Base-by-base conservation (phyloP, 2,888 invertebrate species). In the Agrotis puta region DNA sequence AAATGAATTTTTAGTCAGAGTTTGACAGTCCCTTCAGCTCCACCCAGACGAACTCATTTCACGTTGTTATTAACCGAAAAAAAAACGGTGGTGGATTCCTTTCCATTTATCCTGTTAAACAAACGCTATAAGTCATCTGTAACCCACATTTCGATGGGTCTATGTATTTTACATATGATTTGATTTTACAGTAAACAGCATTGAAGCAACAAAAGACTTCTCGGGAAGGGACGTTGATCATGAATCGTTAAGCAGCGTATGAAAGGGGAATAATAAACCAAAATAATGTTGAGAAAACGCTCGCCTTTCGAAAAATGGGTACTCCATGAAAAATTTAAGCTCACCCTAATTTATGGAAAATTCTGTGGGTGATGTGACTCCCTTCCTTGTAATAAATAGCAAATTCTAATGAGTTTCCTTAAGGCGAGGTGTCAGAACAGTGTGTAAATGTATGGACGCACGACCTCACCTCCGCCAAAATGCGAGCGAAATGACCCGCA, bases 161-260 rank as follows among this genome's bases (percentile, higher is more conserved):
- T n/a, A n/a, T n/a, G n/a, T n/a, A n/a, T n/a, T n/a, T n/a, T n/a
- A n/a, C n/a, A n/a, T 53, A n/a, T 48, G 39, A 43, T 57, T 22
- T 58, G 7, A 70, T 61, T 69, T 56, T 9, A 20, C 24, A 24
- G 43, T 70, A 70, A 50, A 77, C 43, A 70, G 50, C 54, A 56
- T 74, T 56, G 45, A 18, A 77, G 50, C 48, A 69, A 74, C 70
- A 74, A 77, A 69, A 3, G 20, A 47, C n/a, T 68, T 61, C 43
- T 48, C 24, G 5, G 48, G 39, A 77, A 45, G 61, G 18, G 22
- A 24, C 20, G 45, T 57, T 20, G 20, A 67, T 51, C 45, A 47
- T 67, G 45, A 76, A 66, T 65, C 48, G 22, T 65, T 64, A 48
- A 65, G 33, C 27, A 64, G 43, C 48, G 14, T 45, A 57, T 57